Base-by-base conservation (phyloP, 2,888 invertebrate species). In the Perizoma flavofasciatum region DNA sequence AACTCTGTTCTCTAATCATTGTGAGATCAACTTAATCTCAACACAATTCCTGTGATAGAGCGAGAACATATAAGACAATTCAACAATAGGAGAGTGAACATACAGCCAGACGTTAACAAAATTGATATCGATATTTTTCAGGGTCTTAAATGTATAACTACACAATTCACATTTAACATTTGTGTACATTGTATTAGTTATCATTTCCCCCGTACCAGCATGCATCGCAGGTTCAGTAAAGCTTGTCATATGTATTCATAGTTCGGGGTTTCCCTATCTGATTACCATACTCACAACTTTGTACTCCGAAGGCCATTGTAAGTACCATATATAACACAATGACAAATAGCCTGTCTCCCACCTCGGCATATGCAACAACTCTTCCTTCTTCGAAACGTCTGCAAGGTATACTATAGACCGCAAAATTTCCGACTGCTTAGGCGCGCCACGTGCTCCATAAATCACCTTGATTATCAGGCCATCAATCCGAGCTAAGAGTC, bases 381-480 rank as follows among this genome's bases (percentile, higher is more conserved):
- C 33, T 22, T 48, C 40, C 34, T 40, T 40, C 50, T 56, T 45
- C 40, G 35, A 59, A 50, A 35, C 5, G 40, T 22, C 22, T 22
- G 22, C 22, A 2, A 22, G 22, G 22, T 22, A 22, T 22, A 11
- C 39, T 22, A n/a, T 33, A 40, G 37, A 57, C 49, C 56, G 49
- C 49, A 61, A 56, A 61, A 32, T 54, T 57, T 54, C 46, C 56
- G 47, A 22, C 9, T 49, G 40, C 47, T 50, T 50, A 46, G 50
- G 55, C 50, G 6, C n/a, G 50, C 47, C 50, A 55, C 47, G 55
- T 50, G 59, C 40, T 22, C 22, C 53, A 54, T 57, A 57, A 61
- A 61, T 57, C 60, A 55, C 39, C 34, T 51, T 52, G 45, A 55
- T 41, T 53, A 57, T 61, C 54, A 57, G 53, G 34, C 39, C 50